Percentiles rank a stretch among this genome's conserved stretches.
phyloP scores from a whole-genome alignment of 2,113 vertebrate genomes.

The Manacus vitellinus region DNA sequence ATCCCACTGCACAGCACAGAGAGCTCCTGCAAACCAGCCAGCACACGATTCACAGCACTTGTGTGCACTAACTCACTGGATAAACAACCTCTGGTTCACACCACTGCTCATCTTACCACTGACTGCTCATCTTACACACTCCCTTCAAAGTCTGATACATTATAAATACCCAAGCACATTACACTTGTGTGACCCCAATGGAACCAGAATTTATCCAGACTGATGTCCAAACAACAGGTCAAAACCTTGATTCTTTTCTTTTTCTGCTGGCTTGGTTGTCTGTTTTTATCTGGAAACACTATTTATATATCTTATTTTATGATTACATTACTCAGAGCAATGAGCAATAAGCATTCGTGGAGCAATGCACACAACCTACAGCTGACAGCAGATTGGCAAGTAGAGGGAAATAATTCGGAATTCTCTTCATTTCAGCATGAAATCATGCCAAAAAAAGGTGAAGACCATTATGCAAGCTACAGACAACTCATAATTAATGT shows the following conservation, averaged over 20 bases:
- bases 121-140: not conserved
- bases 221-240: not conserved
- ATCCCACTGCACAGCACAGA: not conserved
- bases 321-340: not conserved
- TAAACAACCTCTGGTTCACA: not conserved
- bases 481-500: not conserved
- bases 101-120: not conserved
- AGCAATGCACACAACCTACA: not conserved
- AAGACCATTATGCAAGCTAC: not conserved
- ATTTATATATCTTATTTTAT: not conserved
- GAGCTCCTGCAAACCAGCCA: not conserved
- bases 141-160: not conserved
- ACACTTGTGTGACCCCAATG: not conserved
- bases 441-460: not conserved
- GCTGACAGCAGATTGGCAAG: not conserved
- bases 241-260: not conserved
- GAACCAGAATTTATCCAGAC: not conserved
- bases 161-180: not conserved
- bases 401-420: not conserved
- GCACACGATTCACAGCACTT: not conserved
- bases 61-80: not conserved
- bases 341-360: not conserved
- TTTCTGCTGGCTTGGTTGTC: not conserved
- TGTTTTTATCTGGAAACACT: not conserved
- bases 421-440: not conserved